These are phyloP conservation scores for Strix aluco DNA, from an alignment of 2,113 vertebrate genomes.

Conservation along the genomic window DNA sequence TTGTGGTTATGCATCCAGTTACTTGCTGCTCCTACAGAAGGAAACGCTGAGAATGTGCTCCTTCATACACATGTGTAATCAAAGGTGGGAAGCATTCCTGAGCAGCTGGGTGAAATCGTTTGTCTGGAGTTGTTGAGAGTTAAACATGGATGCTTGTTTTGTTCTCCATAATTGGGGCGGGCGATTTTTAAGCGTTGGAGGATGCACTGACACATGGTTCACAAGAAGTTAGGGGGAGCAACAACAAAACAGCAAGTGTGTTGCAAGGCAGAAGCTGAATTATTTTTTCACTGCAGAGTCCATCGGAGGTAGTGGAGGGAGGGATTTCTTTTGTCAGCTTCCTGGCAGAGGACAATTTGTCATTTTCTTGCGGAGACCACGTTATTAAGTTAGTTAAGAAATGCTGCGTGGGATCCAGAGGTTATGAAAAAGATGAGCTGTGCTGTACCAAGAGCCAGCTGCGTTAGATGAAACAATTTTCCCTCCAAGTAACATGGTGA, in stretches of 20 bases:
- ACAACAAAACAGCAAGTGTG: not conserved
- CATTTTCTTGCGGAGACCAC: slow-evolving; percentile 35
- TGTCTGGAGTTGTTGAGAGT: not conserved
- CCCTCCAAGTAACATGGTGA: not conserved
- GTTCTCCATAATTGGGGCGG: not conserved
- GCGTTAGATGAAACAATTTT: not conserved
- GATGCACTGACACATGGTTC: not conserved
- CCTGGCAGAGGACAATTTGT: slow-evolving; percentile 23
- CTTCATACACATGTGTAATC: not conserved
- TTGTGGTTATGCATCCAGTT: not conserved
- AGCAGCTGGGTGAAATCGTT: not conserved
- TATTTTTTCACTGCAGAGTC: not conserved
- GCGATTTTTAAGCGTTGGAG: not conserved
- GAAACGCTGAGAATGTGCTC: not conserved
- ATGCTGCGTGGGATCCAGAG: not conserved
- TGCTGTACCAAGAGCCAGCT: not conserved
- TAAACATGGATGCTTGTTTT: not conserved
- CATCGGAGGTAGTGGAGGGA: not conserved
- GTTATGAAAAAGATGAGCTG: slow-evolving; percentile 22
- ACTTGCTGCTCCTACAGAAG: not conserved
- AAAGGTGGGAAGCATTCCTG: not conserved
- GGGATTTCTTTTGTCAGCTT: slow-evolving; percentile 43
- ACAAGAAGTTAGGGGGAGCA: not conserved
- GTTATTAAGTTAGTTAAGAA: slow-evolving; percentile 55
- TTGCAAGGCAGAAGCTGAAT: not conserved